Evolutionary conservation across 2,113 vertebrate species (phyloP).

Genomic region (Brienomyrus brachyistius): DNA sequence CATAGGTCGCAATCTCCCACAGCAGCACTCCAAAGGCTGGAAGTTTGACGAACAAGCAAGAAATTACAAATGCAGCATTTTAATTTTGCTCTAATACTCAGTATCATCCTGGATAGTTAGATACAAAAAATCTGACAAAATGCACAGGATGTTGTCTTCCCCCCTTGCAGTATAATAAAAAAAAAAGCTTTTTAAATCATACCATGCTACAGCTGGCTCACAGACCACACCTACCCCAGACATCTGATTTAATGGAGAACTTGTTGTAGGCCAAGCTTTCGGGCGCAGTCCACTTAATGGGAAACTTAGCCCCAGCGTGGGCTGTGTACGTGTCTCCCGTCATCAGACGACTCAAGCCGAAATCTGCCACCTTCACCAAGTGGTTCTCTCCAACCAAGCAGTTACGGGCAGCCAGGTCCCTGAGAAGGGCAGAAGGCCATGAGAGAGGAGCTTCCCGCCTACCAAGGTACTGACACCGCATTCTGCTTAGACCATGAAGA

Average conservation of each 20-base stretch:
- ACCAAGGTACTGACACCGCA: background rate
- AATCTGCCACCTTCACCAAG: slow-evolving; percentile 97
- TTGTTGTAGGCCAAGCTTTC: slow-evolving; percentile 98
- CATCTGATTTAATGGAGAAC: slow-evolving; percentile 97
- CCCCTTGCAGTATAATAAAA: background rate
- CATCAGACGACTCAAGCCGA: slow-evolving; percentile 93
- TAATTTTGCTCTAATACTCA: background rate
- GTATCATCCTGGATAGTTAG: background rate
- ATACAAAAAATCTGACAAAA: background rate
- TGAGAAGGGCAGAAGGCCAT: slow-evolving; percentile 12
- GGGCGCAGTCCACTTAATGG: slow-evolving; percentile 97
- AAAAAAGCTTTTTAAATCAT: background rate
- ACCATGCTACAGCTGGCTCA: background rate
- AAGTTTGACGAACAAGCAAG: background rate
- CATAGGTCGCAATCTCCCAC: slow-evolving; percentile 97
- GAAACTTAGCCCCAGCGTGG: slow-evolving; percentile 92
- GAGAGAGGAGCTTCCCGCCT: background rate
- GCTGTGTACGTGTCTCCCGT: slow-evolving; percentile 94
- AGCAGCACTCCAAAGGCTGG: slow-evolving; percentile 90
- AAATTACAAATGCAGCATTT: background rate
- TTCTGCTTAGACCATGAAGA: background rate
- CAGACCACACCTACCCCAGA: slow-evolving; percentile 79
- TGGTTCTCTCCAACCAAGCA: slow-evolving; percentile 98
- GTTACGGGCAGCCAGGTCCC: slow-evolving; percentile 95
- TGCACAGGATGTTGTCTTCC: background rate